Conservation (phyloP, 1,140 invertebrate genomes). For the Drosophila nasuta region DNA sequence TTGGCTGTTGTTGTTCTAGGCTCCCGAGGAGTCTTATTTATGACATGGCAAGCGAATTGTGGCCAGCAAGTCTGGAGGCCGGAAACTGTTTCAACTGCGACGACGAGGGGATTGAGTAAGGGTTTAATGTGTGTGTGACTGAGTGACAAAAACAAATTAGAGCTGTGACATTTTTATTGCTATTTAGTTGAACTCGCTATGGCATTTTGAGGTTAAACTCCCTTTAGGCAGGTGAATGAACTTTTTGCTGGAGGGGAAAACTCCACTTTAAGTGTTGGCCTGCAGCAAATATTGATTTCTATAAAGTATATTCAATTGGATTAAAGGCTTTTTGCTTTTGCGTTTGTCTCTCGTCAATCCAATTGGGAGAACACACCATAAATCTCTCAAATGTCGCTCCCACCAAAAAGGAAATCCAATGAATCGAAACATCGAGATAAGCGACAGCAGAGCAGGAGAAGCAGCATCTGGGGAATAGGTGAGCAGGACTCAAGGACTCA, state of each 20-base stretch:
- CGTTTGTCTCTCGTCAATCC: not conserved
- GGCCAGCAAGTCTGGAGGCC: slow-evolving; percentile 17
- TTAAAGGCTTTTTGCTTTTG: not conserved
- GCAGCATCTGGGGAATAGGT: not conserved
- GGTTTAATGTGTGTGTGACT: slow-evolving; percentile 32
- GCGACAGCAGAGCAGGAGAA: no score
- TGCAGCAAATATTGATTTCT: slow-evolving; percentile 15
- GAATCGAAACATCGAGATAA: slow-evolving; percentile 21
- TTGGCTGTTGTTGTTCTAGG: slow-evolving; percentile 24
- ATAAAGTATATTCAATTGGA: slow-evolving; percentile 13
- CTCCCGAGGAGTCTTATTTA: slow-evolving; percentile 39
- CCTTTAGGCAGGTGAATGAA: slow-evolving; percentile 60
- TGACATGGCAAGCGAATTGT: slow-evolving; percentile 39
- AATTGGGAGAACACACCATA: slow-evolving; percentile 9
- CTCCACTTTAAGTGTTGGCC: slow-evolving; percentile 13
- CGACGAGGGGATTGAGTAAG: not conserved
- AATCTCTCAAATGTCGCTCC: not conserved
- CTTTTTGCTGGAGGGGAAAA: slow-evolving; percentile 8
- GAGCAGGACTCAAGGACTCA: not conserved
- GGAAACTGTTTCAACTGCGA: not conserved
- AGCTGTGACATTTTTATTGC: slow-evolving; percentile 79
- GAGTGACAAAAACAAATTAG: slow-evolving; percentile 73
- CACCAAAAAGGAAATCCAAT: slow-evolving; percentile 9
- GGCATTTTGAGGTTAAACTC: slow-evolving; percentile 5
- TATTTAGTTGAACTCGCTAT: slow-evolving; percentile 42